phyloP scores from a whole-genome alignment of 2,888 invertebrate genomes.

The Antheraea assamensis region DNA sequence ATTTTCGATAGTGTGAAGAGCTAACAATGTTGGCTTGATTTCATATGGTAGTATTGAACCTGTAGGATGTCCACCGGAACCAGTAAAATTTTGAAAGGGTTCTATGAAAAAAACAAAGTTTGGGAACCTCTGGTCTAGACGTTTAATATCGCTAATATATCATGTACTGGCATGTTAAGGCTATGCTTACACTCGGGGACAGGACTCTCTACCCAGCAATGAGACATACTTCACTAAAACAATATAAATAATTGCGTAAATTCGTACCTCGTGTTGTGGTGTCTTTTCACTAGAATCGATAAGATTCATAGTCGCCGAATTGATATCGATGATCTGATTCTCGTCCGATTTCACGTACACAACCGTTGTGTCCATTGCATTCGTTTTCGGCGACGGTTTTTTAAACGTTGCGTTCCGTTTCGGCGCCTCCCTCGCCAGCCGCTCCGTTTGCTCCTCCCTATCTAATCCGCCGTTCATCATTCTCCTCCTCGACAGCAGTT shows the following conservation, averaged over 20 bases:
- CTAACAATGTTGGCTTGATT: too few relatives aligned
- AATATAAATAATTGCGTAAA: constrained; percentile 8
- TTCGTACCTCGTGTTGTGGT: constrained; percentile 54
- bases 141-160: too few relatives aligned
- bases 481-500: constrained; percentile 67
- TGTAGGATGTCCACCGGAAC: too few relatives aligned
- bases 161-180: too few relatives aligned
- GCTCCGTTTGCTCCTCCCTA: constrained; percentile 52
- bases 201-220: too few relatives aligned
- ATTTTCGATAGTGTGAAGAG: too few relatives aligned
- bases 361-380: constrained; percentile 63
- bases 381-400: constrained; percentile 58
- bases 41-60: too few relatives aligned
- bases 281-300: constrained; percentile 60
- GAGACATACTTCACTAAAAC: too few relatives aligned
- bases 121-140: too few relatives aligned
- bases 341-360: constrained; percentile 64
- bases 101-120: too few relatives aligned
- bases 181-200: too few relatives aligned
- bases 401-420: constrained; percentile 73
- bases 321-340: constrained; percentile 70
- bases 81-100: too few relatives aligned
- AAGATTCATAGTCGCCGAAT: constrained; percentile 71
- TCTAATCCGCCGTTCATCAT: constrained; percentile 56
- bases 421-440: constrained; percentile 60